phyloP scores from a whole-genome alignment of 2,797 vertebrate genomes.

The Cynopterus sphinx region DNA sequence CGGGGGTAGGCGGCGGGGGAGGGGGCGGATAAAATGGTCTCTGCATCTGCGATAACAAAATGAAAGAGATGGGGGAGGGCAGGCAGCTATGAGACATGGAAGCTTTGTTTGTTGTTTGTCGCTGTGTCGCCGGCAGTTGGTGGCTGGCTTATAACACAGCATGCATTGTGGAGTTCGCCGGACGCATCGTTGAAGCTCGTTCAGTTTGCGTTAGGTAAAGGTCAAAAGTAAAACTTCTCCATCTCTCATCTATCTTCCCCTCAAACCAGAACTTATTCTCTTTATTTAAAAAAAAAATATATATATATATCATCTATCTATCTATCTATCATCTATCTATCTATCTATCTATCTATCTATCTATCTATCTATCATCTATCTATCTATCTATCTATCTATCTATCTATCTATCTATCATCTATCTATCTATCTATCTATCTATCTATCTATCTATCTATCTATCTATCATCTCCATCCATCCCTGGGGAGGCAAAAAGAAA shows the following conservation, averaged over 20 bases:
- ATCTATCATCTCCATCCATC: background rate
- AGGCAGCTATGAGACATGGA: background rate
- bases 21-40: background rate
- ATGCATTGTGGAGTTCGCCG: rapidly evolving
- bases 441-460: too few species aligned
- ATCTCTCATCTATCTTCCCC: background rate
- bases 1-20: background rate
- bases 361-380: too few species aligned
- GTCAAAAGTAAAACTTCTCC: background rate
- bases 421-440: too few species aligned
- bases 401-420: too few species aligned
- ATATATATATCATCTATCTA: too few species aligned
- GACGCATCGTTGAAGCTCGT: background rate
- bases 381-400: too few species aligned
- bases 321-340: too few species aligned
- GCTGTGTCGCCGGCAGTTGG: background rate
- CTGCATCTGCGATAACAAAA: background rate
- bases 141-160: background rate
- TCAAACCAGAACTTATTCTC: background rate
- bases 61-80: background rate
- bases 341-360: too few species aligned
- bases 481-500: background rate
- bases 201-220: background rate
- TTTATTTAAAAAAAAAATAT: background rate
- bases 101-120: background rate